Evolutionary conservation across 2,113 vertebrate species (phyloP).

Genomic region (Riparia riparia): DNA sequence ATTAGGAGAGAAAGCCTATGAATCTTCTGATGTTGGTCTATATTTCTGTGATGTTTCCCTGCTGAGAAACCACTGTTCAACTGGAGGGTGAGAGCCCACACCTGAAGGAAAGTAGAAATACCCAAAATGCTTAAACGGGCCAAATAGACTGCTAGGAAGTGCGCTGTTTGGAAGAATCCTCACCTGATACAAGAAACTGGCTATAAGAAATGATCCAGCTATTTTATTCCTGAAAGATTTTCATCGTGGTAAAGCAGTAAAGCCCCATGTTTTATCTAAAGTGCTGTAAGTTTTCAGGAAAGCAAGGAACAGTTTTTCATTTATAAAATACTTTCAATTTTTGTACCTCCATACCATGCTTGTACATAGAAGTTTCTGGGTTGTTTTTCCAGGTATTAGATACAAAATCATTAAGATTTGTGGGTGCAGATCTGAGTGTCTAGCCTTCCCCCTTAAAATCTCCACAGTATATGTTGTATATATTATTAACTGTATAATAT

Average conservation of each 20-base stretch:
- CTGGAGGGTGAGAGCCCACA: neutral
- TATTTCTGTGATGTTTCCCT: conserved; percentile 39
- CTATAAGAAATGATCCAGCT: neutral
- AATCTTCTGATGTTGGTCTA: neutral
- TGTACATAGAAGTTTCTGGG: neutral
- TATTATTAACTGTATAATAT: neutral
- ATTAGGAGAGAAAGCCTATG: neutral
- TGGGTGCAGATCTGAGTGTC: neutral
- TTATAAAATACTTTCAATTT: neutral
- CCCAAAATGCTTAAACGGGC: neutral
- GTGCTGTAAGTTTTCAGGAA: neutral
- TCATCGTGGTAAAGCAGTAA: neutral
- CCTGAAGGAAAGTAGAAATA: neutral
- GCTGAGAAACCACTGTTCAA: conserved; percentile 17
- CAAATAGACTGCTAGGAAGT: neutral
- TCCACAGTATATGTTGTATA: neutral
- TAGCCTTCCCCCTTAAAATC: neutral
- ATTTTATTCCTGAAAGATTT: neutral
- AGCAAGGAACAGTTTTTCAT: neutral
- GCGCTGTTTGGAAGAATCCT: neutral
- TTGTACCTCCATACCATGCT: neutral
- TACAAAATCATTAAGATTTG: neutral
- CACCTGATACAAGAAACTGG: neutral
- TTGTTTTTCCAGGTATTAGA: neutral
- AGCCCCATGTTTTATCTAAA: neutral